Base-by-base conservation (phyloP, 2,797 vertebrate genomes). In the Crypturellus tataupa region DNA sequence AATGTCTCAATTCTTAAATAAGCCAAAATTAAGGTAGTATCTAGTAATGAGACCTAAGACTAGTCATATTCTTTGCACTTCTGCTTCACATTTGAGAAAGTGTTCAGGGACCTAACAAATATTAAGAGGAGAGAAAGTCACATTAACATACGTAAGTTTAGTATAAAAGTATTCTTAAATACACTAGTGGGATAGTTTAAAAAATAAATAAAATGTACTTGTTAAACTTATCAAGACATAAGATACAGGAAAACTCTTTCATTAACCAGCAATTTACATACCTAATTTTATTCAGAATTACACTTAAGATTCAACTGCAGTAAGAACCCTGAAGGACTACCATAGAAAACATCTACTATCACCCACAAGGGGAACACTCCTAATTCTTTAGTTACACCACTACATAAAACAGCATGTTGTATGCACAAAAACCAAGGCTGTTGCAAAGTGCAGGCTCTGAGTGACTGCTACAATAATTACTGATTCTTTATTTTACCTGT, bases 401-500 rank as follows among this genome's bases (percentile, higher is more conserved):
- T 19, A 33, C 1, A 5, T 31, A 51, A 37, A 72, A 70, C 12
- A 67, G 29, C 25, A 69, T 1, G 0, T 0, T 37, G 9, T 2
- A 71, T 0, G 13, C 42, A 42, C 42, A 67, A 33, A 79, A 84
- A n/a, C 8, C 13, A 47, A 39, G 23, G 17, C 53, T 56, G 17
- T 56, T 56, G 29, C 29, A 31, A 56, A n/a, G 53, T n/a, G 10
- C 17, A 56, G 53, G 53, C 29, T 56, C 2, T 47, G 75, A 10
- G 7, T 63, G 25, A 55, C 8, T 10, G 8, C 5, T 3, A 2
- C 9, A 49, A 44, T 15, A n/a, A 62, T 49, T 40, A 13, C 19
- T 12, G 21, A 17, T 40, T 44, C 5, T 42, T 63, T n/a, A 18
- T 31, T 84, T 47, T 92, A 99, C 98, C 98, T 98, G 98, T 42